Base-by-base conservation (phyloP, 35 echinoderm and acorn worm genomes). In the Ophiothrix spiculata region DNA sequence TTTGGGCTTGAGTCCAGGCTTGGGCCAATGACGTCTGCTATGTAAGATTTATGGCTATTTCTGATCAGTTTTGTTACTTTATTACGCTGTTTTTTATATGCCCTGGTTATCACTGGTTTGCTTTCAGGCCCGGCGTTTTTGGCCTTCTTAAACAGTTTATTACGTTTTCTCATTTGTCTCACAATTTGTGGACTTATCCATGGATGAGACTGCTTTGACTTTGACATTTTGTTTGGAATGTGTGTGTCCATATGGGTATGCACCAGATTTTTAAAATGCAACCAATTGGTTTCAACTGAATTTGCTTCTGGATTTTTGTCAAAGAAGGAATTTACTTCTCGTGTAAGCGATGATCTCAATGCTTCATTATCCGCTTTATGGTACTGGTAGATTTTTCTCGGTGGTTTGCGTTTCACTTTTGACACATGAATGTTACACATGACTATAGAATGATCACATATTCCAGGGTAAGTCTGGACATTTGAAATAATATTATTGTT, bases 371-470 rank as follows among this genome's bases (percentile, higher is more conserved):
- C 36, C 35, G 21, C 49, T 85, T 74, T 91, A 14, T 91, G 64
- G 41, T 79, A 91, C 4, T 54, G 77, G 25, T 78, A 91, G 11
- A 91, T 73, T 56, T 81, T 86, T 16, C 77, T n/a, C 15, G 80
- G 76, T 23, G 40, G 31, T 39, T 37, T 74, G 12, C 6, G 10
- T 28, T 35, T 75, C 10, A 40, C 40, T 75, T 56, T 91, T 64
- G 78, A 87, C 3, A 54, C 42, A n/a, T 45, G 38, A 31, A 91
- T 86, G 1, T 77, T 46, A 33, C 86, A 86, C 36, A 15, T 8
- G 0, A 91, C 83, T 23, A 86, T 38, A 54, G 25, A 37, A 40
- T 81, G 83, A 42, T 91, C 89, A 3, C 75, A 84, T 28, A 86
- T 86, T 38, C 90, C 84, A 32, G 90, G 83, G 21, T 38, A 14